Conservation (phyloP, 2,797 vertebrate species). For the Cynodonichthys magdalenae region DNA sequence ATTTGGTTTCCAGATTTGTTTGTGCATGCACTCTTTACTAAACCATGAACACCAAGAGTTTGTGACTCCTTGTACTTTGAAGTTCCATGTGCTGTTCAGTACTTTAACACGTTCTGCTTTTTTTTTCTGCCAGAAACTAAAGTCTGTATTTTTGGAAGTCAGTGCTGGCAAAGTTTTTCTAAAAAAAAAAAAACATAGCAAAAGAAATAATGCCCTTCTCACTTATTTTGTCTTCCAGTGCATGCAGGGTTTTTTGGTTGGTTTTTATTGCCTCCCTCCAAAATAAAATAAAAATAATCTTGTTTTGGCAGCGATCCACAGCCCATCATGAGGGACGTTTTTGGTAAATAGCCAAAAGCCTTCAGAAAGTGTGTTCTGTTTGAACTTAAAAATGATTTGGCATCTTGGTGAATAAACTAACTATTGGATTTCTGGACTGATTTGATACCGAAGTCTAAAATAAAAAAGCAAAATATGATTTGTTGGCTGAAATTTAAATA, state of each 20-base stretch:
- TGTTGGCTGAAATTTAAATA: not conserved
- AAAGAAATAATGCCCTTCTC: constrained; percentile 22
- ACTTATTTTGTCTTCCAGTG: constrained; percentile 22
- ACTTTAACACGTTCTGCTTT: not conserved
- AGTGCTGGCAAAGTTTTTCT: constrained; percentile 4
- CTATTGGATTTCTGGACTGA: constrained; percentile 5
- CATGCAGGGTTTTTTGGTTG: constrained; percentile 3
- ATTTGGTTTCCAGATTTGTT: not conserved
- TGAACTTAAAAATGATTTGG: constrained; percentile 23
- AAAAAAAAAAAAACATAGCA: not conserved
- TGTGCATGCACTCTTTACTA: not conserved
- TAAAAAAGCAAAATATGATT: not conserved
- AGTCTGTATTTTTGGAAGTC: constrained; percentile 6
- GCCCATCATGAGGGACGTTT: constrained; percentile 29
- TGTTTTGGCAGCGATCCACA: constrained; percentile 42
- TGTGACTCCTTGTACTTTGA: not conserved
- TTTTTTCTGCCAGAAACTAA: not conserved
- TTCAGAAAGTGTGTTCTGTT: constrained; percentile 31
- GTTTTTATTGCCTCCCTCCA: no score
- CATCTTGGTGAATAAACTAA: constrained; percentile 2
- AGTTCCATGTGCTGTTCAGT: constrained; percentile 9
- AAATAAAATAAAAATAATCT: no score
- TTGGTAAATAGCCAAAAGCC: constrained; percentile 46
- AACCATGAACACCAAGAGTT: not conserved
- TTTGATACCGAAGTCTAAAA: not conserved